These are phyloP conservation scores for Cichlasoma orientale DNA, from an alignment of 2,797 vertebrate genomes.

Conservation along the genomic window DNA sequence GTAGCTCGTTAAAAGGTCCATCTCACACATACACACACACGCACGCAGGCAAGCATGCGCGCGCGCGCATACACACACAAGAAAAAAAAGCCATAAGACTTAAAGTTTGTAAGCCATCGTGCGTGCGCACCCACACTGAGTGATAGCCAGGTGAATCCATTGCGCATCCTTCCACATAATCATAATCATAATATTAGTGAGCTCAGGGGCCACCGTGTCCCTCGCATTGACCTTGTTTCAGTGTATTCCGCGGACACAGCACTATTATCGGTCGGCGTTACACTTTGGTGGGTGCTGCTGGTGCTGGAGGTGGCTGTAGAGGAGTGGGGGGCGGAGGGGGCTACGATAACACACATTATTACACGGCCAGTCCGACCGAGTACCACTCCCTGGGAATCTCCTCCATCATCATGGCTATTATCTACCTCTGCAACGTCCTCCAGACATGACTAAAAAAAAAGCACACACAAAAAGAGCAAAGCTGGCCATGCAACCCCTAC, in stretches of 20 bases:
- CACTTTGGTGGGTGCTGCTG: slow-evolving; percentile 37
- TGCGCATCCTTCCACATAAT: slow-evolving; percentile 20
- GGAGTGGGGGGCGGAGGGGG: neutral
- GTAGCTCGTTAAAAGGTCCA: slow-evolving; percentile 11
- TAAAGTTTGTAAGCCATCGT: slow-evolving; percentile 43
- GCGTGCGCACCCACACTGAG: neutral
- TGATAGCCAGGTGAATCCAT: slow-evolving; percentile 41
- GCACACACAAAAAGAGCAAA: slow-evolving; percentile 24
- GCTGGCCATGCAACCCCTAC: slow-evolving; percentile 14
- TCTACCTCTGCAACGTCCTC: slow-evolving; percentile 59
- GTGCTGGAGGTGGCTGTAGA: neutral
- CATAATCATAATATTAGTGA: slow-evolving; percentile 4
- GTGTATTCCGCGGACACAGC: slow-evolving; percentile 27
- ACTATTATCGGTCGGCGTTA: slow-evolving; percentile 30
- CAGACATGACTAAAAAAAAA: slow-evolving; percentile 28
- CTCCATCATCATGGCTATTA: slow-evolving; percentile 68
- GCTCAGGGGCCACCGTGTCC: slow-evolving; percentile 18
- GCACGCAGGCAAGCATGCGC: neutral
- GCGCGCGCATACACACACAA: neutral
- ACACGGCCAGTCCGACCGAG: slow-evolving; percentile 56
- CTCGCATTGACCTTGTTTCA: slow-evolving; percentile 53
- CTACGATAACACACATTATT: slow-evolving; percentile 50
- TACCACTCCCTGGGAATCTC: slow-evolving; percentile 76
- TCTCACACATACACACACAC: too few relatives aligned
- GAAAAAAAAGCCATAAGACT: slow-evolving; percentile 8